Evolutionary conservation across 2,113 vertebrate species (phyloP).

Genomic region (Eulemur macaco): DNA sequence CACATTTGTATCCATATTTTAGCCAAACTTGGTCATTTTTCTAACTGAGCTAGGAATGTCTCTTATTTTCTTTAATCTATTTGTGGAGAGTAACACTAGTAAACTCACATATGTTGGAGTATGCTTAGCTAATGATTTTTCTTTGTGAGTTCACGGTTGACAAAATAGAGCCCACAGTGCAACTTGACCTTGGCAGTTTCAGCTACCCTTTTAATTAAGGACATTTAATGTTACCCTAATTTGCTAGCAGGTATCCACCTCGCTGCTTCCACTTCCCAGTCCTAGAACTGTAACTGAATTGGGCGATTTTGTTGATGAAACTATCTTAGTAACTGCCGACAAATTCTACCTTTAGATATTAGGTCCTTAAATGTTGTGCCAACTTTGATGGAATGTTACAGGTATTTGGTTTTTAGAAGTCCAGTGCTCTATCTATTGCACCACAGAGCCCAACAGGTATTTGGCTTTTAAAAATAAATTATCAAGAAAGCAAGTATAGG

Average conservation of each 20-base stretch:
- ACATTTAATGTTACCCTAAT: conserved; percentile 11
- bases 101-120: background rate
- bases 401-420: background rate
- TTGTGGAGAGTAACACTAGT: conserved; percentile 2
- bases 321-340: background rate
- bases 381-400: background rate
- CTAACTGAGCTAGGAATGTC: conserved; percentile 3
- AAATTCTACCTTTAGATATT: background rate
- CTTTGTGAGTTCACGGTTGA: conserved; percentile 57
- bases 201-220: conserved; percentile 43
- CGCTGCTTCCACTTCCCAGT: background rate
- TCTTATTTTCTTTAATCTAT: conserved; percentile 8
- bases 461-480: background rate
- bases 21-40: conserved; percentile 36
- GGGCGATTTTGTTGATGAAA: background rate
- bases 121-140: background rate
- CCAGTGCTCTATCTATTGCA: no score
- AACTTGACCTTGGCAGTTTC: conserved; percentile 28
- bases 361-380: background rate
- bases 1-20: background rate
- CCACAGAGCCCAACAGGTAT: no score
- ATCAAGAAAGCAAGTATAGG: background rate
- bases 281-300: background rate
- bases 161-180: conserved; percentile 55
- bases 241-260: background rate